phyloP scores from a whole-genome alignment of 2,797 vertebrate species.

The Acanthurus tractus region DNA sequence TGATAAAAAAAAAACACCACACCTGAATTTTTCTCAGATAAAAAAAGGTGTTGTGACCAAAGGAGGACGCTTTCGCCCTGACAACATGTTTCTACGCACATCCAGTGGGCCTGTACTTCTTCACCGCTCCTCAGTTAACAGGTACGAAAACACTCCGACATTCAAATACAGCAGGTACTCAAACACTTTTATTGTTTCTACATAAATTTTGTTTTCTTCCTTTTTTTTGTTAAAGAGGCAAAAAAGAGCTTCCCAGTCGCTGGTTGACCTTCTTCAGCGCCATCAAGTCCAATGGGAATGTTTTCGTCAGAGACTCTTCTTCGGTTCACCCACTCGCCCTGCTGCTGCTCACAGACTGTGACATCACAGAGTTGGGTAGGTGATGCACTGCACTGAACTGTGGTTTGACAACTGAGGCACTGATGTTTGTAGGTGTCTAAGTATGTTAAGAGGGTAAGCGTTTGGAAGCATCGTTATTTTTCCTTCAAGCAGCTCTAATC shows the following conservation, averaged over 20 bases:
- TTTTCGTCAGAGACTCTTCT: slow-evolving; percentile 95
- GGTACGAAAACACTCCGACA: slow-evolving; percentile 74
- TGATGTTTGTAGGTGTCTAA: not conserved
- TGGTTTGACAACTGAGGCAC: not conserved
- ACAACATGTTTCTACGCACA: slow-evolving; percentile 86
- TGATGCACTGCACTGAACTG: not conserved
- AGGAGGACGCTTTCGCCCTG: slow-evolving; percentile 93
- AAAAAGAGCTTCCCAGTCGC: slow-evolving; percentile 88
- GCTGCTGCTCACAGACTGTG: slow-evolving; percentile 92
- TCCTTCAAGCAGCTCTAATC: not conserved
- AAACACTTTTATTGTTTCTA: not conserved
- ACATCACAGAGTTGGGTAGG: slow-evolving; percentile 89
- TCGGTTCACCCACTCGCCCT: slow-evolving; percentile 93
- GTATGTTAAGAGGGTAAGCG: not conserved
- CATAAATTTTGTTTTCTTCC: not conserved
- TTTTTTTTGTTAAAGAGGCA: slow-evolving; percentile 66
- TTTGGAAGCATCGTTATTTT: not conserved
- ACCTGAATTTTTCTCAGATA: slow-evolving; percentile 80
- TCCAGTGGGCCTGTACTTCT: slow-evolving; percentile 90
- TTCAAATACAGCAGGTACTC: not conserved
- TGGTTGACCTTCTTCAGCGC: slow-evolving; percentile 97
- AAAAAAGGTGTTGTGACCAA: slow-evolving; percentile 92
- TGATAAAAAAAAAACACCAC: not conserved
- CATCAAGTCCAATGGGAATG: slow-evolving; percentile 89
- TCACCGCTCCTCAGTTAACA: slow-evolving; percentile 95